phyloP scores from a whole-genome alignment of 2,888 invertebrate genomes.

The Neuroscelio doddi region DNA sequence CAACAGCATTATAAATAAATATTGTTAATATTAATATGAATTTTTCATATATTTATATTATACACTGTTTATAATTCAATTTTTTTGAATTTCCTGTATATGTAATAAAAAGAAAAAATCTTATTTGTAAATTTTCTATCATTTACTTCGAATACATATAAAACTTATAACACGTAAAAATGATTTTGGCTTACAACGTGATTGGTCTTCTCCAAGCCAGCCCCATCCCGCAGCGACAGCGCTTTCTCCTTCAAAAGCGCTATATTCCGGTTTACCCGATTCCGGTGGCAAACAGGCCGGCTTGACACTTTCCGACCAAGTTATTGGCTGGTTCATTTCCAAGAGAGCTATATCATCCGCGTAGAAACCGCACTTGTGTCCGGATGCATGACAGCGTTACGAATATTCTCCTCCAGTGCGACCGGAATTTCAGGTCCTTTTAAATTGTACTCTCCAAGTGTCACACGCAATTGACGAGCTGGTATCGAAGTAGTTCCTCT shows the following conservation, averaged over 20 bases:
- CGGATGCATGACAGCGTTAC: constrained; percentile 81
- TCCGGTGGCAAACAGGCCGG: constrained; percentile 85
- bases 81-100: too few species aligned
- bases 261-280: constrained; percentile 71
- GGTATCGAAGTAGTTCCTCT: constrained; percentile 80
- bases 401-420: constrained; percentile 72
- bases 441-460: constrained; percentile 82
- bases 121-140: too few species aligned
- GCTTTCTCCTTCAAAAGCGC: constrained; percentile 74
- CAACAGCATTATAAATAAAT: too few species aligned
- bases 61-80: too few species aligned
- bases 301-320: constrained; percentile 80
- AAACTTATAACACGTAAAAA: not conserved
- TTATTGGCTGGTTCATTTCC: constrained; percentile 78
- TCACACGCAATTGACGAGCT: constrained; percentile 79
- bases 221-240: constrained; percentile 92
- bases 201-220: constrained; percentile 84
- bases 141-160: too few species aligned
- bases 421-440: constrained; percentile 74
- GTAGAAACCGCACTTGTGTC: constrained; percentile 79
- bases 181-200: constrained; percentile 73
- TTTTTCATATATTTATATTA: too few species aligned
- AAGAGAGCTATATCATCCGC: constrained; percentile 83
- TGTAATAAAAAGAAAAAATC: too few species aligned
- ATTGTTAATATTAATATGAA: too few species aligned